Percentiles rank a stretch among this genome's conserved stretches.
phyloP scores from a whole-genome alignment of 2,797 vertebrate genomes.

The Liasis olivaceus region DNA sequence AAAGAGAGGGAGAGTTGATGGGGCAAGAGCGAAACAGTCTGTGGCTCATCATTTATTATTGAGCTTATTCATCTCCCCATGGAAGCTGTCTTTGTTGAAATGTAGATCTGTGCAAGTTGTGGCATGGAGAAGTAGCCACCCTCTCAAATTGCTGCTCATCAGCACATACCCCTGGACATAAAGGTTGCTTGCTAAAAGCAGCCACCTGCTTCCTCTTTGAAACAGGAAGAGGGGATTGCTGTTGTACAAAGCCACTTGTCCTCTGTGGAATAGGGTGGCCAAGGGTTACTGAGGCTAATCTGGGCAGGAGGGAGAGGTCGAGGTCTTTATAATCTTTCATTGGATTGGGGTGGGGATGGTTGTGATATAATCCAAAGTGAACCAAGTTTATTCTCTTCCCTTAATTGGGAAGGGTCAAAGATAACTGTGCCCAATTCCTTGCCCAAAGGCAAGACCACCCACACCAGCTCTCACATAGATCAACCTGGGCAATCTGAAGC shows the following conservation, averaged over 20 bases:
- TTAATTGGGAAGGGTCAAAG: background rate
- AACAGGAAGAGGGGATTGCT: background rate
- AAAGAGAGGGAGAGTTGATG: conserved; percentile 14
- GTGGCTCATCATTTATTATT: conserved; percentile 15
- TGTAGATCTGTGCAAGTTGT: background rate
- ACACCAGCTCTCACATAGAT: background rate
- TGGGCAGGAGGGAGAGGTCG: background rate
- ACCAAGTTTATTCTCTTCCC: background rate
- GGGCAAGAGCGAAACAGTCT: conserved; percentile 34
- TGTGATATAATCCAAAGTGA: background rate
- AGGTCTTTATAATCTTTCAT: background rate
- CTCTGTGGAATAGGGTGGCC: background rate
- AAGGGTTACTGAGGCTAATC: conserved; percentile 22
- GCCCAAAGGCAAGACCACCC: background rate
- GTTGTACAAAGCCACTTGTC: background rate
- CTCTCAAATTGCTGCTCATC: background rate
- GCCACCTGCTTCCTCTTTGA: background rate
- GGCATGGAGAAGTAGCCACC: background rate
- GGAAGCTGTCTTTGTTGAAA: background rate
- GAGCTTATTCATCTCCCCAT: background rate
- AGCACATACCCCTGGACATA: background rate
- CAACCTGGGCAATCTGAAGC: background rate
- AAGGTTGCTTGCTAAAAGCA: background rate
- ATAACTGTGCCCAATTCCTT: background rate
- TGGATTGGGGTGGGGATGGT: background rate